Evolutionary conservation across 2,888 invertebrate species (phyloP).

Genomic region (Drosophila setosimentum): DNA sequence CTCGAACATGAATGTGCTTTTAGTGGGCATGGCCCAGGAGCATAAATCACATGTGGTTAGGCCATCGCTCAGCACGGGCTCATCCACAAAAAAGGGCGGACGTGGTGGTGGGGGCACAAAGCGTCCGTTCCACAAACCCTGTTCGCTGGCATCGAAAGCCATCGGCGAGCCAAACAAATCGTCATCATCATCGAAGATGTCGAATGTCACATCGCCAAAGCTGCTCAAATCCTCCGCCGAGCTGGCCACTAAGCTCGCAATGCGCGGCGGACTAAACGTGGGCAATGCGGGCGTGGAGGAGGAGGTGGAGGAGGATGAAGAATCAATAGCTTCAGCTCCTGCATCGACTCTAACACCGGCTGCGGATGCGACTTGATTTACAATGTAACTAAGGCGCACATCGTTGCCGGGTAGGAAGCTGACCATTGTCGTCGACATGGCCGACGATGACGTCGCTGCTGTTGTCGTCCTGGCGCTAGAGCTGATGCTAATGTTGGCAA

Average conservation of each 20-base stretch:
- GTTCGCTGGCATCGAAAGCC: constrained; percentile 85
- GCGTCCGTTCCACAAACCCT: constrained; percentile 85
- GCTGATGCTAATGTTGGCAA: constrained; percentile 63
- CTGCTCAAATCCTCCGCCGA: constrained; percentile 83
- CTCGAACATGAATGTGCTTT: constrained; percentile 87
- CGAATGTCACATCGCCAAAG: constrained; percentile 83
- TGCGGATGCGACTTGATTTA: constrained; percentile 69
- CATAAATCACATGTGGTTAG: constrained; percentile 91
- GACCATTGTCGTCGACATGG: constrained; percentile 47
- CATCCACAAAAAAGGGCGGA: constrained; percentile 88
- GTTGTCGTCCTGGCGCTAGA: constrained; percentile 37
- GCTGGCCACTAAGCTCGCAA: constrained; percentile 83
- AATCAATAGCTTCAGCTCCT: constrained; percentile 2
- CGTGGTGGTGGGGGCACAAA: constrained; percentile 90
- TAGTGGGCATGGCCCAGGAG: constrained; percentile 89
- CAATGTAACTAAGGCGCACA: constrained; percentile 73
- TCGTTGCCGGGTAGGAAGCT: constrained; percentile 62
- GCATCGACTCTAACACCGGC: constrained; percentile 16
- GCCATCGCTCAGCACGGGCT: constrained; percentile 88
- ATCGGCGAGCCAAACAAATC: constrained; percentile 85
- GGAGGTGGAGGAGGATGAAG: neutral
- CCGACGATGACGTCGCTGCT: constrained; percentile 38
- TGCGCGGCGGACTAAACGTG: constrained; percentile 81
- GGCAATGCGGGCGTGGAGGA: constrained; percentile 55
- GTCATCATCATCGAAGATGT: constrained; percentile 84